Conservation (phyloP, 2,888 invertebrate species). For the Drosophila tanythrix region DNA sequence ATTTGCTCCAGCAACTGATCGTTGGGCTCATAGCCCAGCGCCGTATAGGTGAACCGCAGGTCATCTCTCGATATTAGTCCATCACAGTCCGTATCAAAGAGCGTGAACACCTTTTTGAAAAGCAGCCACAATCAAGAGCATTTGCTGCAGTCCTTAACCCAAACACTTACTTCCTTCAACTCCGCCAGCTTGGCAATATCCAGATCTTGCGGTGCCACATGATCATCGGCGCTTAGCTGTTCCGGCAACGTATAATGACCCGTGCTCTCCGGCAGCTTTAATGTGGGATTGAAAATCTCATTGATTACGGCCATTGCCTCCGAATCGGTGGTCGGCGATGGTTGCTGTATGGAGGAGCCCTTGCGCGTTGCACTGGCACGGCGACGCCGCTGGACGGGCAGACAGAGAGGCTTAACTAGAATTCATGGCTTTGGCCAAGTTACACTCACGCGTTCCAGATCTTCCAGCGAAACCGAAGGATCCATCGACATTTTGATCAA, state of each 20-base stretch:
- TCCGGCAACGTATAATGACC: constrained; percentile 83
- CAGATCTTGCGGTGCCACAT: constrained; percentile 86
- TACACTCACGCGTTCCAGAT: constrained; percentile 81
- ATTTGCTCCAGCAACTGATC: constrained; percentile 87
- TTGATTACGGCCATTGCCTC: constrained; percentile 83
- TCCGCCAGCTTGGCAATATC: constrained; percentile 88
- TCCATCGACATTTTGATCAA: constrained; percentile 78
- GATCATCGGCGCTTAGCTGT: constrained; percentile 80
- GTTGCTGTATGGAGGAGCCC: constrained; percentile 69
- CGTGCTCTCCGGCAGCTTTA: constrained; percentile 80
- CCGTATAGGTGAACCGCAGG: constrained; percentile 87
- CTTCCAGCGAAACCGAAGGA: constrained; percentile 81
- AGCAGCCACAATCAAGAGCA: constrained; percentile 15
- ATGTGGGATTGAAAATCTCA: constrained; percentile 84
- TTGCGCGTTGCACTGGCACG: constrained; percentile 79
- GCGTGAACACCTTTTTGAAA: constrained; percentile 86
- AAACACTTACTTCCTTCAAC: constrained; percentile 87
- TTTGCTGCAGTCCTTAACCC: neutral
- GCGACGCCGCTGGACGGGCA: constrained; percentile 72
- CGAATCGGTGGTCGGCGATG: constrained; percentile 70
- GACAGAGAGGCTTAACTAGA: neutral
- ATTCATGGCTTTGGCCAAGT: neutral
- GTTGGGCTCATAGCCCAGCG: constrained; percentile 87
- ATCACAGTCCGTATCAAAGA: constrained; percentile 89
- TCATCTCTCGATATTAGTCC: constrained; percentile 88